These are phyloP conservation scores for Catharus bicknelli DNA, from an alignment of 2,113 vertebrate genomes.

Conservation along the genomic window DNA sequence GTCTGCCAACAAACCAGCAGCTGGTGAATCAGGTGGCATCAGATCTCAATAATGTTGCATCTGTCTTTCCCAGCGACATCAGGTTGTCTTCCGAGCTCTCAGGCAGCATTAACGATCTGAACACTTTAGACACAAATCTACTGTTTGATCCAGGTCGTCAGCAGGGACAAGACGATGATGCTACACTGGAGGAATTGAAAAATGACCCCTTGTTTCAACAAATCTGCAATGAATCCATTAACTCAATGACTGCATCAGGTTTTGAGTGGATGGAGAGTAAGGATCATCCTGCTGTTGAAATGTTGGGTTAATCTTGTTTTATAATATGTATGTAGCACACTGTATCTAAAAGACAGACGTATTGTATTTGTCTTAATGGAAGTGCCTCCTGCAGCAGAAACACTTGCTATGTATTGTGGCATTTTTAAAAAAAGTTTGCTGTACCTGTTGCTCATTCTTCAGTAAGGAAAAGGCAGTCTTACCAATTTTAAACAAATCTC, in stretches of 20 bases:
- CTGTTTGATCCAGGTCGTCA: slow-evolving; percentile 95
- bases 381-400: slow-evolving; percentile 91
- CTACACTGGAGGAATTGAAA: slow-evolving; percentile 90
- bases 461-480: slow-evolving; percentile 75
- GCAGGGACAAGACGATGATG: slow-evolving; percentile 91
- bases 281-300: slow-evolving; percentile 95
- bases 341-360: slow-evolving; percentile 85
- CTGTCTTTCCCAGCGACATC: slow-evolving; percentile 90
- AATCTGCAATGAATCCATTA: slow-evolving; percentile 90
- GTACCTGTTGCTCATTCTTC: slow-evolving; percentile 77
- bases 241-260: slow-evolving; percentile 82
- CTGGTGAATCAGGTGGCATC: slow-evolving; percentile 86
- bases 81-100: slow-evolving; percentile 94
- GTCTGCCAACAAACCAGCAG: slow-evolving; percentile 81
- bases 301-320: slow-evolving; percentile 91
- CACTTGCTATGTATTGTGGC: slow-evolving; percentile 82
- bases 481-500: slow-evolving; percentile 68
- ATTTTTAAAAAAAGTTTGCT: slow-evolving; percentile 81
- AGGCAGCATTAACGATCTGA: slow-evolving; percentile 95
- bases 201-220: slow-evolving; percentile 95
- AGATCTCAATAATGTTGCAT: slow-evolving; percentile 77
- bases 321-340: slow-evolving; percentile 86
- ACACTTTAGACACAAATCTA: slow-evolving; percentile 92
- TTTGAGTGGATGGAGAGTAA: slow-evolving; percentile 99
- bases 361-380: slow-evolving; percentile 89